These are phyloP conservation scores for Orius laevigatus DNA, from an alignment of 1,140 invertebrate species.

Conservation along the genomic window DNA sequence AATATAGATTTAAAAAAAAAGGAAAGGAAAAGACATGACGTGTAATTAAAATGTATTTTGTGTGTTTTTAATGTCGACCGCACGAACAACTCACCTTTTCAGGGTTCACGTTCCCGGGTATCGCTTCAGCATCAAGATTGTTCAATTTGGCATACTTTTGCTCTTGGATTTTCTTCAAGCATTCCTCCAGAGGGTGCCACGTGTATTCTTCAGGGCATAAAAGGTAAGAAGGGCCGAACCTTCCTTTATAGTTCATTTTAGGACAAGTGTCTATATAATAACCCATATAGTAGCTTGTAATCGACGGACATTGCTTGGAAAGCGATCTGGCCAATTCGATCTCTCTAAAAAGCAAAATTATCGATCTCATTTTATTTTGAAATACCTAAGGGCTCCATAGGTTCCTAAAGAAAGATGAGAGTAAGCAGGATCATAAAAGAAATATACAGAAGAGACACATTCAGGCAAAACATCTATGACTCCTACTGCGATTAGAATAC, in stretches of 20 bases:
- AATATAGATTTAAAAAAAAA: too few relatives aligned
- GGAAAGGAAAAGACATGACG: too few relatives aligned
- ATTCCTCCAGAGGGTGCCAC: conserved; percentile 62
- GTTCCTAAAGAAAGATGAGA: conserved; percentile 77
- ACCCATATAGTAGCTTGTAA: conserved; percentile 94
- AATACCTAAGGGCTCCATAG: conserved; percentile 69
- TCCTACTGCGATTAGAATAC: conserved; percentile 83
- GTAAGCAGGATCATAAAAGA: conserved; percentile 94
- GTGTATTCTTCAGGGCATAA: conserved; percentile 84
- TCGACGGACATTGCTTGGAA: conserved; percentile 35
- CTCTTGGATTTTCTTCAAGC: conserved; percentile 49
- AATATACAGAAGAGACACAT: conserved; percentile 96
- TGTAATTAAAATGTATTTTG: too few relatives aligned
- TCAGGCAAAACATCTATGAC: conserved; percentile 89
- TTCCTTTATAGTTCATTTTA: conserved; percentile 95
- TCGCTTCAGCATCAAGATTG: conserved; percentile 16
- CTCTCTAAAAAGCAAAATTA: conserved; percentile 45
- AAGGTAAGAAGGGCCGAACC: conserved; percentile 70
- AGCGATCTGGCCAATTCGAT: conserved; percentile 63
- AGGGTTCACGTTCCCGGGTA: too few relatives aligned
- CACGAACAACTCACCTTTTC: too few relatives aligned
- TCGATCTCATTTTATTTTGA: not conserved
- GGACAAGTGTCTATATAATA: conserved; percentile 93
- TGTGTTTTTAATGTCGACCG: too few relatives aligned
- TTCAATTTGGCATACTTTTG: conserved; percentile 54